A percentile compares a stretch with the other conserved stretches of the same genome.
Conservation (phyloP, 2,797 vertebrate genomes). For the Molothrus ater region DNA sequence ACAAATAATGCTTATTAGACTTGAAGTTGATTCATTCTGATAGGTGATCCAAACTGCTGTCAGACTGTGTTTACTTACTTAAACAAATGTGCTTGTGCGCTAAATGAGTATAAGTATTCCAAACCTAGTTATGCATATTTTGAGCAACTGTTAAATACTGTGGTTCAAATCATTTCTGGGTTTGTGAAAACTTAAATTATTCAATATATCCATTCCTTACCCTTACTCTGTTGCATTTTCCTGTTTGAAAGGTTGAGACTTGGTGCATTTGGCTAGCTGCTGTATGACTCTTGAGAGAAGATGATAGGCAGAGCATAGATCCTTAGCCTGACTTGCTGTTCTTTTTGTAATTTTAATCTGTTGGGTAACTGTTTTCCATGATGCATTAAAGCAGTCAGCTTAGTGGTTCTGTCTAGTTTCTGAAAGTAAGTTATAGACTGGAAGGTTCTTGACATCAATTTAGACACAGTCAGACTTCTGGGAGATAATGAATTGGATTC, state of each 20-base stretch:
- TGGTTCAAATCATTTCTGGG: slow-evolving; percentile 29
- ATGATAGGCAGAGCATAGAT: not conserved
- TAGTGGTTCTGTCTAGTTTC: not conserved
- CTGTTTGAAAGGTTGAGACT: not conserved
- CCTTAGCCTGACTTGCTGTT: not conserved
- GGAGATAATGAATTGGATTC: not conserved
- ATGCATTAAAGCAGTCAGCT: not conserved
- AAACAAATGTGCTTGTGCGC: slow-evolving; percentile 53
- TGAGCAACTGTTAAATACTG: slow-evolving; percentile 52
- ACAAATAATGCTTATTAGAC: slow-evolving; percentile 71
- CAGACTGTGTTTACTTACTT: slow-evolving; percentile 59
- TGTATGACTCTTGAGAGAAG: not conserved
- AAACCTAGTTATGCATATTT: slow-evolving; percentile 58
- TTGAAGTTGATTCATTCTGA: slow-evolving; percentile 61
- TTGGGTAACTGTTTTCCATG: not conserved
- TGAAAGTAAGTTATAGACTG: not conserved
- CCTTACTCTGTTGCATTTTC: not conserved
- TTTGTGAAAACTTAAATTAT: slow-evolving; percentile 36
- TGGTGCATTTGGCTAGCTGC: not conserved
- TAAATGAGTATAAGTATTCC: slow-evolving; percentile 48
- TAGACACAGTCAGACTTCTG: not conserved
- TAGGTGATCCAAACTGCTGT: slow-evolving; percentile 68
- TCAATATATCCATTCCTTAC: not conserved
- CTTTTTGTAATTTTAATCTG: not conserved
- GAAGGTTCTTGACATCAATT: not conserved